Conservation (phyloP, 2,888 invertebrate species). For the Eilema caniola region DNA sequence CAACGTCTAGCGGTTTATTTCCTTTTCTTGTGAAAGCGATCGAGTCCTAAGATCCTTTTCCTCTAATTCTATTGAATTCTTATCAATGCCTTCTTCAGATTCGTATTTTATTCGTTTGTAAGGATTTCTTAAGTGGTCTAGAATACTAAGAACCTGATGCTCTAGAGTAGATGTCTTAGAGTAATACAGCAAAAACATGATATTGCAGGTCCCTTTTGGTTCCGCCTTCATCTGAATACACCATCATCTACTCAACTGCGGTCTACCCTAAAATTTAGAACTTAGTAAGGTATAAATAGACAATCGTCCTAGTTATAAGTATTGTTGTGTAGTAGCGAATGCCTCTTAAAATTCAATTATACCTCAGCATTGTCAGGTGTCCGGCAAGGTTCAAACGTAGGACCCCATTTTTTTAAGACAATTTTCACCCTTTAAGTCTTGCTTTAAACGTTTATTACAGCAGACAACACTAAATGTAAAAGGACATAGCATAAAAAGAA, state of each 20-base stretch:
- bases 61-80: background rate
- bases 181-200: background rate
- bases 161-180: background rate
- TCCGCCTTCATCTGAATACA: background rate
- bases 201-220: background rate
- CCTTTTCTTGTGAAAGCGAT: background rate
- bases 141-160: background rate
- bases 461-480: background rate
- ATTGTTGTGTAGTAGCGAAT: background rate
- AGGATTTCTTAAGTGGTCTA: background rate
- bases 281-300: no score
- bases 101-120: slow-evolving; percentile 4
- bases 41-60: background rate
- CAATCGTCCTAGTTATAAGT: no score
- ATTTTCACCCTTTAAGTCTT: background rate
- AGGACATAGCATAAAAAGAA: background rate
- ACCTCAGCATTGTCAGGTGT: background rate
- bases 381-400: background rate
- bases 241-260: background rate
- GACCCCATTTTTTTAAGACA: background rate
- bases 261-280: background rate
- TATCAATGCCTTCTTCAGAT: background rate
- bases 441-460: background rate
- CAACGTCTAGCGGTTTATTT: background rate
- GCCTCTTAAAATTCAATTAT: background rate